Base-by-base conservation (phyloP, 2,888 invertebrate species). In the Drosophila pseudotalamancana region DNA sequence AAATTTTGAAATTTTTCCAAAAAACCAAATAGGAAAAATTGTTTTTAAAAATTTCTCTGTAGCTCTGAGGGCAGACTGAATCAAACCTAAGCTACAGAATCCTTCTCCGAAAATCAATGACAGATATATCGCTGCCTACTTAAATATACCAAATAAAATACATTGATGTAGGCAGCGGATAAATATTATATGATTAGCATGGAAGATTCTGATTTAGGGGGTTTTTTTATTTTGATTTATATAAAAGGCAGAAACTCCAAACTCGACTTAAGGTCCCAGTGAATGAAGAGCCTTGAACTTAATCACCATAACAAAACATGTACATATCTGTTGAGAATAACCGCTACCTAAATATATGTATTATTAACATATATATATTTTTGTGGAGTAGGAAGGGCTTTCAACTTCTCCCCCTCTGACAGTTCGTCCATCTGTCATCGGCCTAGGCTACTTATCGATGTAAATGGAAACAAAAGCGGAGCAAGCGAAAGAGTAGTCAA, bases 371-470 rank as follows among this genome's bases (percentile, higher is more conserved):
- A 14, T 35, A 1, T 34, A 8, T 29, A 11, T 11, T 29, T 9
- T 29, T 29, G 29, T 11, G 4, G 29, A 29, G n/a, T 11, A 2
- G 0, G 29, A 4, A 11, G 4, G 1, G 11, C 1, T 12, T 19
- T 3, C 18, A 19, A 35, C n/a, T 35, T 19, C 34, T 18, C 4
- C 6, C 34, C 9, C 1, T 34, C 53, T n/a, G 11, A 8, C 27
- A 12, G 42, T 14, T 29, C 12, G 32, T 31, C 29, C 6, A 37
- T 42, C 11, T 37, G 19, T 6, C 21, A 35, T 43, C 21, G 19
- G 18, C 18, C 32, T 32, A 9, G 29, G 31, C 72, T 62, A 57
- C 67, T 82, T 82, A 69, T 35, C 72, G 60, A 80, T 85, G 80
- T 72, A 72, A 82, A 85, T 85, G 46, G 54, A 71, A 54, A 35